A percentile compares a stretch with the other conserved stretches of the same genome.
Conservation (phyloP, 1,140 invertebrate genomes). For the Bradysia coprophila region DNA sequence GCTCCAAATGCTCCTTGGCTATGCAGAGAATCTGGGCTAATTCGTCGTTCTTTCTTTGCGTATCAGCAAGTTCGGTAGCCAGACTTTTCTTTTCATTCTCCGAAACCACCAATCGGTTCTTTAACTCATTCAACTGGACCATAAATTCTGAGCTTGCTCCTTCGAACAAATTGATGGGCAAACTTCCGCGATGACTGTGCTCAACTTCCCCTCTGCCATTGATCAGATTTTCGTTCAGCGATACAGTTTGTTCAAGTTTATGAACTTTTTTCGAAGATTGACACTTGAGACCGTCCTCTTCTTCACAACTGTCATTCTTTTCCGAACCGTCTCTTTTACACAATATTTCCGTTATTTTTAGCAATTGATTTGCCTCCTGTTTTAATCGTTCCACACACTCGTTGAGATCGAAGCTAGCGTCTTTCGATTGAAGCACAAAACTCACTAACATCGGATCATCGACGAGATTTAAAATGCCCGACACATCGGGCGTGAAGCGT, state of each 20-base stretch:
- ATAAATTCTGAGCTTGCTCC: constrained; percentile 14
- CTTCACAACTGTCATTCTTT: constrained; percentile 14
- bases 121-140: constrained; percentile 24
- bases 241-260: not conserved
- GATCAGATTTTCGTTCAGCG: not conserved
- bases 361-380: constrained; percentile 42
- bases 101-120: constrained; percentile 26
- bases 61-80: constrained; percentile 31
- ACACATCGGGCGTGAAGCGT: constrained; percentile 47
- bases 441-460: constrained; percentile 20
- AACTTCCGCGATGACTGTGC: not conserved
- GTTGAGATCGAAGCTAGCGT: constrained; percentile 30
- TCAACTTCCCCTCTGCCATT: not conserved
- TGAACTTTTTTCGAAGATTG: not conserved
- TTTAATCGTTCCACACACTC: constrained; percentile 42
- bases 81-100: constrained; percentile 32
- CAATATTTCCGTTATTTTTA: constrained; percentile 32
- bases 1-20: constrained; percentile 27
- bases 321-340: constrained; percentile 7
- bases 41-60: constrained; percentile 30
- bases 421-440: constrained; percentile 18
- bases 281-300: constrained; percentile 15
- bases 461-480: constrained; percentile 30
- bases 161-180: not conserved
- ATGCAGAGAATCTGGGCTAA: constrained; percentile 12